Percentiles rank a stretch among this genome's conserved stretches.
Evolutionary conservation across 37 sponge, comb jelly and placozoan genomes (phyloP).

Genomic region (Bolinopsis microptera): DNA sequence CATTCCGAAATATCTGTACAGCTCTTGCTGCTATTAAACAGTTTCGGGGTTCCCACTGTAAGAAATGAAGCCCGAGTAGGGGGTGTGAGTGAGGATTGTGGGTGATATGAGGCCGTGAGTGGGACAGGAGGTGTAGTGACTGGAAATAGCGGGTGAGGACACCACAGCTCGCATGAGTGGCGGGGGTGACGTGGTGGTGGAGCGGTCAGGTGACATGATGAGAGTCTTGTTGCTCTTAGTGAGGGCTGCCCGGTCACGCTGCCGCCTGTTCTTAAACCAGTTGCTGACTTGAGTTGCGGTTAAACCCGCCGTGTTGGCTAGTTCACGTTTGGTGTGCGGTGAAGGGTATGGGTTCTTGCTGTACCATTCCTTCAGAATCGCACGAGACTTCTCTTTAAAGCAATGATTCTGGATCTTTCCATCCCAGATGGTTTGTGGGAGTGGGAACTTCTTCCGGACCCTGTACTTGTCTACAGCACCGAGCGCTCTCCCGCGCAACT

Average conservation of each 20-base stretch:
- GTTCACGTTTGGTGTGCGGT: constrained; percentile 67
- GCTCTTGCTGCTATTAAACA: too few relatives aligned
- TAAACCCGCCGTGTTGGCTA: constrained; percentile 55
- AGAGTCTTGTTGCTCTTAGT: not conserved
- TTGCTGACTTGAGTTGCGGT: constrained; percentile 66
- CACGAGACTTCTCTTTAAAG: constrained; percentile 61
- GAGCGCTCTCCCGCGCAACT: constrained; percentile 40
- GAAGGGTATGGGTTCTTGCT: constrained; percentile 65
- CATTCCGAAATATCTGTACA: too few relatives aligned
- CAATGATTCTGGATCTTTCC: constrained; percentile 65
- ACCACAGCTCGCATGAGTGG: not conserved
- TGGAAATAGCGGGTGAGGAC: not conserved
- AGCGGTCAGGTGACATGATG: not conserved
- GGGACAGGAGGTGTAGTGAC: constrained; percentile 5
- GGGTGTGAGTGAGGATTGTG: constrained; percentile 41
- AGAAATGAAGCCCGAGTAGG: not conserved
- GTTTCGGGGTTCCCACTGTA: not conserved
- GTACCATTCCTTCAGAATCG: constrained; percentile 63
- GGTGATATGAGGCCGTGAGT: constrained; percentile 26
- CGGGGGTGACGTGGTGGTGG: not conserved
- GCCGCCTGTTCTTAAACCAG: constrained; percentile 62
- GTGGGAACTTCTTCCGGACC: constrained; percentile 64
- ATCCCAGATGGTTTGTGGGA: constrained; percentile 67
- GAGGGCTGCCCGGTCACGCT: constrained; percentile 41
- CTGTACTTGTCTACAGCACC: constrained; percentile 68